A percentile compares a stretch with the other conserved stretches of the same genome.
Evolutionary conservation across 1,140 invertebrate genomes (phyloP).

Genomic region (Myzus persicae): DNA sequence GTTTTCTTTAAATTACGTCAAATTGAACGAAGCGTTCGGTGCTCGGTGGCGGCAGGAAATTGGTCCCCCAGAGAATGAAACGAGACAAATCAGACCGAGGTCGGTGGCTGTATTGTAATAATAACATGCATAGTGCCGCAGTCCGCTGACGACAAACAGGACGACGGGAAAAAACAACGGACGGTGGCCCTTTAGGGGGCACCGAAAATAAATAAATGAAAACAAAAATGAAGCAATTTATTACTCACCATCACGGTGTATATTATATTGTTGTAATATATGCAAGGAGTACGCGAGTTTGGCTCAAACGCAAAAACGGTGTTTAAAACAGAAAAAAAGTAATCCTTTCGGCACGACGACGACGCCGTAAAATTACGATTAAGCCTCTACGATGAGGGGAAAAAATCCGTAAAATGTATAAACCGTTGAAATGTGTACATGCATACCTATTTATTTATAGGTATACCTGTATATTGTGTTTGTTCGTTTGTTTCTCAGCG

Average conservation of each 20-base stretch:
- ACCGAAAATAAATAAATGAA: not conserved
- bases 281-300: not conserved
- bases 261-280: not conserved
- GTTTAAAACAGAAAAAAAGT: not conserved
- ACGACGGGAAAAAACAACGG: not conserved
- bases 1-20: not conserved
- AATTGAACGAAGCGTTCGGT: not conserved
- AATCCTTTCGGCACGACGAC: not conserved
- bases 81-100: conserved; percentile 21
- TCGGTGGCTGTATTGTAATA: not conserved
- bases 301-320: not conserved
- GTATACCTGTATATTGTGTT: not conserved
- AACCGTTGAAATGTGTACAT: not conserved
- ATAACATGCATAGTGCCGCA: not conserved
- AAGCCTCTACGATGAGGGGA: not conserved
- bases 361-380: not conserved
- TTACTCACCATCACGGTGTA: not conserved
- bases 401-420: not conserved
- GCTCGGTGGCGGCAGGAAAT: not conserved
- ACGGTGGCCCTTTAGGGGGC: not conserved
- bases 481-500: not conserved
- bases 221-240: not conserved
- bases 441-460: no score
- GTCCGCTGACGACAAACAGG: not conserved
- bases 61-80: not conserved